phyloP scores from a whole-genome alignment of 2,113 vertebrate genomes.

The Muscicapa adusta region DNA sequence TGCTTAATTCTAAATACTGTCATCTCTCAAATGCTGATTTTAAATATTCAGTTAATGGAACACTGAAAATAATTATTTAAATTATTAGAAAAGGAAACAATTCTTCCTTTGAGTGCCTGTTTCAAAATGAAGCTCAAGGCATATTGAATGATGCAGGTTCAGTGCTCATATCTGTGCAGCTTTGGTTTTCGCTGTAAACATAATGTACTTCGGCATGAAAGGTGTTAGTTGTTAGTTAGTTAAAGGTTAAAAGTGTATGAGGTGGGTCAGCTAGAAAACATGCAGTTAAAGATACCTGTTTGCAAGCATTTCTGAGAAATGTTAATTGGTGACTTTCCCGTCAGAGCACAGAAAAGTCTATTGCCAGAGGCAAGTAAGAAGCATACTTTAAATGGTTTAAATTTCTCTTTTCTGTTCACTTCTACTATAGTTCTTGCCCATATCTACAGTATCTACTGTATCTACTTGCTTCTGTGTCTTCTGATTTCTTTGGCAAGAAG shows the following conservation, averaged over 20 bases:
- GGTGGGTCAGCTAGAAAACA: not conserved
- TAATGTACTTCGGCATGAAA: not conserved
- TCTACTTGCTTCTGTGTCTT: not conserved
- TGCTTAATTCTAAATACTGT: not conserved
- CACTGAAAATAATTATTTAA: not conserved
- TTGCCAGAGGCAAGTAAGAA: not conserved
- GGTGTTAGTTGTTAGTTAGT: not conserved
- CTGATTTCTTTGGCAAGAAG: not conserved
- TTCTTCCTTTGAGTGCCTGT: not conserved
- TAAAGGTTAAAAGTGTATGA: not conserved
- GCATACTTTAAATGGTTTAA: not conserved
- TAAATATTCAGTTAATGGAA: not conserved
- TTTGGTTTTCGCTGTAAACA: not conserved
- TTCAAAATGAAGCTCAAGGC: not conserved
- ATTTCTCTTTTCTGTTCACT: not conserved
- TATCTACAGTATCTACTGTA: not conserved
- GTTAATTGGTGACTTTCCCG: not conserved
- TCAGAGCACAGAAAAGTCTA: not conserved
- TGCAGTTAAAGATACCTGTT: not conserved
- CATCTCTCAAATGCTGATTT: not conserved
- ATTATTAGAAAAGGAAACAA: not conserved
- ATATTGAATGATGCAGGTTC: not conserved
- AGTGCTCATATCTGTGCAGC: not conserved
- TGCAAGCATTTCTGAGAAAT: not conserved
- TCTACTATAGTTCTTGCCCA: not conserved